Evolutionary conservation across 2,797 vertebrate genomes (phyloP).

Genomic region (Garrulus glandarius): DNA sequence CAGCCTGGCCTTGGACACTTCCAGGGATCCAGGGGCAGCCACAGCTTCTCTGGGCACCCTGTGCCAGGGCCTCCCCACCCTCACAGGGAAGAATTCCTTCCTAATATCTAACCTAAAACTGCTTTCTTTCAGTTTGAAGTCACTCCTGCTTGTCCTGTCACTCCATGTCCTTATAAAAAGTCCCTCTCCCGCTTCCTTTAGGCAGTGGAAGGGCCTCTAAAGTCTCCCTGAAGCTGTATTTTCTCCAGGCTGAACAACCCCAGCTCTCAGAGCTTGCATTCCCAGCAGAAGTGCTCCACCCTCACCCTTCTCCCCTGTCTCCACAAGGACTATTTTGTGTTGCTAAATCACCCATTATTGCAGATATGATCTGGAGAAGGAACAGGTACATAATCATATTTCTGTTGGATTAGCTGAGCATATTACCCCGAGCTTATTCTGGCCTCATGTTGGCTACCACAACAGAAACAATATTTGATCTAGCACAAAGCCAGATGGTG

Average conservation of each 20-base stretch:
- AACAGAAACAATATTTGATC: constrained; percentile 22
- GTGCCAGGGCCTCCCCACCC: neutral
- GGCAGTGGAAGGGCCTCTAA: neutral
- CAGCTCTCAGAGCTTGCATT: neutral
- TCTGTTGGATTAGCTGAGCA: constrained; percentile 20
- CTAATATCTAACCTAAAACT: neutral
- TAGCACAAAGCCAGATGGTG: constrained; percentile 30
- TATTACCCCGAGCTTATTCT: neutral
- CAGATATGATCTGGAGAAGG: neutral
- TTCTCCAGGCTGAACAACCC: neutral
- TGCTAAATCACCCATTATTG: neutral
- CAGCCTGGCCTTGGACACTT: neutral
- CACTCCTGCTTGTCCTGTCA: neutral
- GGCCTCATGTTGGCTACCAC: neutral
- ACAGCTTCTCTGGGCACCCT: fast-evolving
- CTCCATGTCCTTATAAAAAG: neutral
- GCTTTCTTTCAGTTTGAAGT: neutral
- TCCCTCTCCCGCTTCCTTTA: neutral
- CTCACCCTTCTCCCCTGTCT: neutral
- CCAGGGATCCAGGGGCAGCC: neutral
- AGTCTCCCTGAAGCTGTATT: no score
- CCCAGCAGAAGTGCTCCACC: neutral
- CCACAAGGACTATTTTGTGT: neutral
- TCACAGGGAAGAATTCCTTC: neutral
- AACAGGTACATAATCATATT: neutral